phyloP scores from a whole-genome alignment of 2,113 vertebrate species.

The Actinemys pallida region DNA sequence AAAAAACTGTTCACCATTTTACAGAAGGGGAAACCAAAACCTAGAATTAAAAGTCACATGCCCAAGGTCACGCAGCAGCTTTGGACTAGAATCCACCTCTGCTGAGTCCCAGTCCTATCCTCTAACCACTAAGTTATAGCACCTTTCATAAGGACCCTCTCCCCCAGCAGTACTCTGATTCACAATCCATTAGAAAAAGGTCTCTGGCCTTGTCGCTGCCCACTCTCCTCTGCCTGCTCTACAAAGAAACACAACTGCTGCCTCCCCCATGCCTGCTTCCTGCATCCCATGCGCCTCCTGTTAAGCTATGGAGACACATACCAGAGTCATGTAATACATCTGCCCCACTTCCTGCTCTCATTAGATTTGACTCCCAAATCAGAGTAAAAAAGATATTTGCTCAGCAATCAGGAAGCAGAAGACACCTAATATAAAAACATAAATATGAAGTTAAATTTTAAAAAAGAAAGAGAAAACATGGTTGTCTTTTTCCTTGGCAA shows the following conservation, averaged over 20 bases:
- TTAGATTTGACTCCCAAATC: not conserved
- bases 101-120: not conserved
- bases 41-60: not conserved
- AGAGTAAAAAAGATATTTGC: not conserved
- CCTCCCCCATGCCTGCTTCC: not conserved
- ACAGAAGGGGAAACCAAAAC: not conserved
- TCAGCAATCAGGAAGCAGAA: not conserved
- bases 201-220: not conserved
- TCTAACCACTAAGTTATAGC: not conserved
- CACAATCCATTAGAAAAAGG: not conserved
- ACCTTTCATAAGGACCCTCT: not conserved
- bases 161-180: not conserved
- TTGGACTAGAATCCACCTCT: not conserved
- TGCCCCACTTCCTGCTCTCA: not conserved
- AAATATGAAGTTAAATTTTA: not conserved
- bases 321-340: not conserved
- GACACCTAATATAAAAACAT: not conserved
- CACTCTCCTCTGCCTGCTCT: not conserved
- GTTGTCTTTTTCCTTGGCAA: not conserved
- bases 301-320: not conserved
- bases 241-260: not conserved
- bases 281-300: not conserved
- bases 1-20: not conserved
- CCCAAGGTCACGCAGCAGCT: not conserved
- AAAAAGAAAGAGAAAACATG: not conserved